These are phyloP conservation scores for Trematomus bernacchii DNA, from an alignment of 2,797 vertebrate species.

Conservation along the genomic window DNA sequence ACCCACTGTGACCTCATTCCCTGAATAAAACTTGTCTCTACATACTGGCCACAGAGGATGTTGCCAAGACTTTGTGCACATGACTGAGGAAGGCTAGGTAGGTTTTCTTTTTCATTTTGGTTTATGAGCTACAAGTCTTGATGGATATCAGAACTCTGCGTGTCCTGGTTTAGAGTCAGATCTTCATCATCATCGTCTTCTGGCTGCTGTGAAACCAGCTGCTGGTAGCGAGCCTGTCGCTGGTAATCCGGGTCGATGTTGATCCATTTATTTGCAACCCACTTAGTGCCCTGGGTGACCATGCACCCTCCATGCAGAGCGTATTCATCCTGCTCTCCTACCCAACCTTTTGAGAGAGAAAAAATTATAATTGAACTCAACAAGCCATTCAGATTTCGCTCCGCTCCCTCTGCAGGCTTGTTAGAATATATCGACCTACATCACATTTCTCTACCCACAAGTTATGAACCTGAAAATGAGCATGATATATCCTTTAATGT, in stretches of 20 bases:
- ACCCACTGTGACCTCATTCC: slow-evolving; percentile 79
- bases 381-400: no score
- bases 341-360: slow-evolving; percentile 89
- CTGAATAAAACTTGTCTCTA: slow-evolving; percentile 78
- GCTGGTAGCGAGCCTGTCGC: slow-evolving; percentile 94
- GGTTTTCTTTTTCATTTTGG: slow-evolving; percentile 49
- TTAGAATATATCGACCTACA: no score
- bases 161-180: slow-evolving; percentile 60
- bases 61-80: slow-evolving; percentile 67
- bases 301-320: slow-evolving; percentile 96
- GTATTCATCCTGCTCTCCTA: slow-evolving; percentile 98
- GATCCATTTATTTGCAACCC: slow-evolving; percentile 99
- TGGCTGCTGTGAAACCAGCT: slow-evolving; percentile 83
- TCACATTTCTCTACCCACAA: no score
- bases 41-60: slow-evolving; percentile 60
- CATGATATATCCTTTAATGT: not conserved
- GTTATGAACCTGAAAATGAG: no score
- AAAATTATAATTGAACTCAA: no score
- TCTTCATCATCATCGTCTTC: slow-evolving; percentile 74
- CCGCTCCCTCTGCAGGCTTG: no score
- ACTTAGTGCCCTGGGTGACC: slow-evolving; percentile 95
- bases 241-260: slow-evolving; percentile 95
- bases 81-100: slow-evolving; percentile 64
- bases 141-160: slow-evolving; percentile 74
- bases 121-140: slow-evolving; percentile 83